A percentile compares a stretch with the other conserved stretches of the same genome.
Conservation (phyloP, 2,797 vertebrate species). For the Borostomias antarcticus region DNA sequence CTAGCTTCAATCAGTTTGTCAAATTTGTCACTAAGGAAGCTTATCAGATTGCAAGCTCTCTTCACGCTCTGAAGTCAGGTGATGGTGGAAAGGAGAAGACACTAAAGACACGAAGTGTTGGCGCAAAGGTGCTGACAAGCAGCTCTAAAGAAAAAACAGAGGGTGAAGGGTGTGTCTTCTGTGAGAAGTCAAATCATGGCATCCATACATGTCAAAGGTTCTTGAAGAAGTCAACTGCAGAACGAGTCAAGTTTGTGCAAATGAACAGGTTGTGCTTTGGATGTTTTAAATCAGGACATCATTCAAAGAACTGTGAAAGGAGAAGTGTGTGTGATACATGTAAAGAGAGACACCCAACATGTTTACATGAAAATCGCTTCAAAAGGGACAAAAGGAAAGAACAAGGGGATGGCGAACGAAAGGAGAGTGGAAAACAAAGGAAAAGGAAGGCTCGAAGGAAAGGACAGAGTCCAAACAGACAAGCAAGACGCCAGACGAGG, state of each 20-base stretch:
- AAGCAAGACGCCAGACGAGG: too few species aligned
- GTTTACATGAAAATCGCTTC: too few species aligned
- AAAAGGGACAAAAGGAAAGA: too few species aligned
- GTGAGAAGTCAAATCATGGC: slow-evolving; percentile 31
- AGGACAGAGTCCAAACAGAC: too few species aligned
- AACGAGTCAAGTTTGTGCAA: slow-evolving; percentile 41
- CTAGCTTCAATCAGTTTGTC: slow-evolving; percentile 46
- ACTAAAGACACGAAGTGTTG: slow-evolving; percentile 20
- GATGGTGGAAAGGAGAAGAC: slow-evolving; percentile 25
- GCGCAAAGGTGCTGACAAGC: slow-evolving; percentile 27
- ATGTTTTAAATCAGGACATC: slow-evolving; percentile 37
- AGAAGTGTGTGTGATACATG: slow-evolving; percentile 40
- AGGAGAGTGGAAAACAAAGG: too few species aligned
- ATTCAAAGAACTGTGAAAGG: slow-evolving; percentile 37
- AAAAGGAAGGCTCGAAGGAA: too few species aligned
- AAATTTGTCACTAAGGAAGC: slow-evolving; percentile 30
- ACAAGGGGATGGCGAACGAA: too few species aligned
- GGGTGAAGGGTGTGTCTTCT: too few species aligned
- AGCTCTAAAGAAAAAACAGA: slow-evolving; percentile 29
- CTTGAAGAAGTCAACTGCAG: slow-evolving; percentile 11
- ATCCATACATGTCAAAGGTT: slow-evolving; percentile 42
- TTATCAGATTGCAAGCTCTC: slow-evolving; percentile 15
- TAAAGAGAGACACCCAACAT: slow-evolving; percentile 33
- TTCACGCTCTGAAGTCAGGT: slow-evolving; percentile 26
- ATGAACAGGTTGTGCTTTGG: slow-evolving; percentile 43